Evolutionary conservation across 1,140 invertebrate species (phyloP).

Genomic region (Tachypleus tridentatus): DNA sequence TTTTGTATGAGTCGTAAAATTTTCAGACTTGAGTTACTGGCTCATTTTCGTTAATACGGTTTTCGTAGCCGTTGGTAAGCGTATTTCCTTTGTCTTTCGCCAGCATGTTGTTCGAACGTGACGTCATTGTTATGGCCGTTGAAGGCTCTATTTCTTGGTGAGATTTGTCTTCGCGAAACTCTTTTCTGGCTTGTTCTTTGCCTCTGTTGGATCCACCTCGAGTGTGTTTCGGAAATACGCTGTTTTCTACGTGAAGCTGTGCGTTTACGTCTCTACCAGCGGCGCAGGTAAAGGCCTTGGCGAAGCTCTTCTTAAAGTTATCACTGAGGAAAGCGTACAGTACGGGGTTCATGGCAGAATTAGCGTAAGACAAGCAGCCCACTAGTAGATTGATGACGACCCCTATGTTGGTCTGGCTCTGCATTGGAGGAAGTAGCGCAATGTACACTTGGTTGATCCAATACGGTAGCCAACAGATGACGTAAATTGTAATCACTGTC

Average conservation of each 20-base stretch:
- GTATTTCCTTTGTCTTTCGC: slow-evolving; percentile 16
- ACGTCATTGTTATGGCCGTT: slow-evolving; percentile 23
- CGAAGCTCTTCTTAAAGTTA: slow-evolving; percentile 88
- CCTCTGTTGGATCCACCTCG: slow-evolving; percentile 29
- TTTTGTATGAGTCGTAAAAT: too few species aligned
- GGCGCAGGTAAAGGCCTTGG: slow-evolving; percentile 55
- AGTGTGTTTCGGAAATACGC: slow-evolving; percentile 61
- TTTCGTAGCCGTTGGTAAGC: slow-evolving; percentile 13
- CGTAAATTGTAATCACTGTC: slow-evolving; percentile 90
- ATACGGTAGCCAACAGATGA: slow-evolving; percentile 92
- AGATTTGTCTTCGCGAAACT: slow-evolving; percentile 4
- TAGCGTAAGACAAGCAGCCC: slow-evolving; percentile 84
- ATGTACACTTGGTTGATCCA: slow-evolving; percentile 63
- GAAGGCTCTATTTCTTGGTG: slow-evolving; percentile 19
- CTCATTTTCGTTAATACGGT: slow-evolving; percentile 14
- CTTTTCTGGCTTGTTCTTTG: slow-evolving; percentile 5
- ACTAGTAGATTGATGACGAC: slow-evolving; percentile 67
- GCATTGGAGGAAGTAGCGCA: slow-evolving; percentile 20
- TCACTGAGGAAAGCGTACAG: slow-evolving; percentile 89
- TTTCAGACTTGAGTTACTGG: slow-evolving; percentile 16
- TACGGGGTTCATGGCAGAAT: slow-evolving; percentile 95
- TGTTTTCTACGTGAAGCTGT: slow-evolving; percentile 75
- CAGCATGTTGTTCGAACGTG: slow-evolving; percentile 17
- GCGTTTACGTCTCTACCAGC: slow-evolving; percentile 59
- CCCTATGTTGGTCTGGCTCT: slow-evolving; percentile 46